Base-by-base conservation (phyloP, 2,797 vertebrate species). In the Eptatretus atami region DNA sequence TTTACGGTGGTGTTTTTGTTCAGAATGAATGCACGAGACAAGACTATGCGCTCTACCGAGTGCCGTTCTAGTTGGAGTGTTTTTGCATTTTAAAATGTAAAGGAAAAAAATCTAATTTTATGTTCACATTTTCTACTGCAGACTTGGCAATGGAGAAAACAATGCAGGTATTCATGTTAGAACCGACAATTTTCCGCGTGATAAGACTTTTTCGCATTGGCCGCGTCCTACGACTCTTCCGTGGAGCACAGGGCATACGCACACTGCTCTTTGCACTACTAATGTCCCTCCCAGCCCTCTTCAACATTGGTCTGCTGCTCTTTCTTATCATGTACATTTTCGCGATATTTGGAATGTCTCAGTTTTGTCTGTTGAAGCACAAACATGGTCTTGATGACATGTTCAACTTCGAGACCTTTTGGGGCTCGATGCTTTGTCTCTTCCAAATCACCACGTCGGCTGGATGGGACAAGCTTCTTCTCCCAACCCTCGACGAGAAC, bases 141-240 rank as follows among this genome's bases (percentile, higher is more conserved):
- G 57, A 61, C 57, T 25, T 61, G n/a, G 57, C 57, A 24, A 61
- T 61, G 57, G 57, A n/a, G n/a, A 24, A 61, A n/a, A 61, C n/a
- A 10, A 9, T n/a, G n/a, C 10, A 24, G 57, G 10, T 61, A 12
- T 61, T 25, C 57, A 61, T 12, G n/a, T n/a, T 61, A 24, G 57
- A 61, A 24, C 57, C 57, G 12, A 61, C 57, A n/a, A n/a, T 61
- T n/a, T 61, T 61, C 57, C 57, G 57, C 10, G 57, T 61, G 9
- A 24, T 61, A 24, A 10, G 57, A n/a, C 57, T 61, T 25, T 61
- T 61, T 25, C 57, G 57, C 10, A 24, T 61, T 12, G 57, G 57
- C 25, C 57, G 57, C 57, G 12, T 61, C 57, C 57, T 61, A 12
- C 57, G 57, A n/a, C 57, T 61, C 9, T n/a, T 61, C 57, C 57